Base-by-base conservation (phyloP, 2,888 invertebrate species). In the Leptopilina myrica region DNA sequence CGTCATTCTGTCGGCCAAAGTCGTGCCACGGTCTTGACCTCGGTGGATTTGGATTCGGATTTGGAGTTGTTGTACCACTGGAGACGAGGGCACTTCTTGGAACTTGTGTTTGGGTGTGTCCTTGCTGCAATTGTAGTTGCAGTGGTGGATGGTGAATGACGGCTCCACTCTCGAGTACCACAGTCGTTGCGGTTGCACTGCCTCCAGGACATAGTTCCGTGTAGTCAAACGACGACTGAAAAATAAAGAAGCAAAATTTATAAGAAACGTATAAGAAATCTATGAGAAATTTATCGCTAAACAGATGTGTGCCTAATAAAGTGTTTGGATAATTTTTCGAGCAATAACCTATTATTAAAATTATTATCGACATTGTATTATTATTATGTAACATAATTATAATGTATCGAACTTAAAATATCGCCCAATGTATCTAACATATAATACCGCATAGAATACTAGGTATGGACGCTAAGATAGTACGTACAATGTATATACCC, bases 11-110 rank as follows among this genome's bases (percentile, higher is more conserved):
- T 85, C 98, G 94, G 79, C 97, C 98, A 92, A 97, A 98, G 93
- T 98, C 98, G 92, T 97, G 98, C 97, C 97, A 98, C 86, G 97
- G 97, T 88, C 97, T 93, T 86, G 96, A 97, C 90, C 97, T 94
- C 83, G 96, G 90, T 69, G 91, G 91, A 80, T 89, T 91, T 9
- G 89, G 89, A 73, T 89, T 90, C 1, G 91, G 89, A 80, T 90
- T 89, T 3, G 90, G 87, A 62, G 89, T 90, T 40, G 90, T 85
- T 56, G 89, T 85, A 69, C 86, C 89, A 67, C 89, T 87, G 75
- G 91, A 85, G 75, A 92, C 90, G 73, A 91, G 85, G 46, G 86
- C 86, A 65, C 89, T 88, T 94, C 84, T 94, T 93, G 89, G 94
- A 92, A 87, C 93, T 93, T 90, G 93, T 87, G 95, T 92, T 92